Base-by-base conservation (phyloP, 1,140 invertebrate genomes). In the Nasonia longicornis region DNA sequence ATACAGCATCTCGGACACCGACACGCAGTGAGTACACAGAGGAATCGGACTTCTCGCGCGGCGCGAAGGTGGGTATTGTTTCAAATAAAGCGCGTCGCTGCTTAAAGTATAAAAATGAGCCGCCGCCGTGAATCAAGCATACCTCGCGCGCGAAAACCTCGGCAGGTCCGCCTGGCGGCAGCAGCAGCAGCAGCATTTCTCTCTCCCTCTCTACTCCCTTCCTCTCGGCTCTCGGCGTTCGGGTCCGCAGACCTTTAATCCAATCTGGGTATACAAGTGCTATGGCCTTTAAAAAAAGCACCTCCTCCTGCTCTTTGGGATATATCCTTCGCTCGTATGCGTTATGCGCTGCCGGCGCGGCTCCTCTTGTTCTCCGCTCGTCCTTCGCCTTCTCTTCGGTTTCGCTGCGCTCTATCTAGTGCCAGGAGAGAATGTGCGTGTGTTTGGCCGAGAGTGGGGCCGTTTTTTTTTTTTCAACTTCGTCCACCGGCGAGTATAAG, bases 181-280 rank as follows among this genome's bases (percentile, higher is more conserved):
- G 14, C 16, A 58, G 20, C 87, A 85, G 35, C 26, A 11, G 72
- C 72, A 74, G 52, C 42, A 29, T 76, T 66, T 88, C 86, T 87
- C 81, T 85, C 77, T 72, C 83, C 82, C 83, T 84, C 80, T 85
- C 26, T 26, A 26, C 77, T 72, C 83, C 82, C 83, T 84, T 26
- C 26, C 85, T 82, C 82, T 73, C 82, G 48, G 72, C 81, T 80
- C 38, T 26, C 26, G 26, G 1, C 16, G 52, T 35, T 38, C 29
- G 20, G 77, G 58, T 52, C 81, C 80, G 72, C 85, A 86, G 87
- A 87, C 88, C 87, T 89, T 88, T 88, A 88, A 89, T 87, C 87
- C 87, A 86, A 88, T 88, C 84, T 86, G 83, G 84, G 82, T 85
- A 58, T 58, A 85, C 86, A 87, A 87, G 83, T 83, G 77, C 77